Conservation (phyloP, 1,140 invertebrate genomes). For the Leptonema lineaticorne region DNA sequence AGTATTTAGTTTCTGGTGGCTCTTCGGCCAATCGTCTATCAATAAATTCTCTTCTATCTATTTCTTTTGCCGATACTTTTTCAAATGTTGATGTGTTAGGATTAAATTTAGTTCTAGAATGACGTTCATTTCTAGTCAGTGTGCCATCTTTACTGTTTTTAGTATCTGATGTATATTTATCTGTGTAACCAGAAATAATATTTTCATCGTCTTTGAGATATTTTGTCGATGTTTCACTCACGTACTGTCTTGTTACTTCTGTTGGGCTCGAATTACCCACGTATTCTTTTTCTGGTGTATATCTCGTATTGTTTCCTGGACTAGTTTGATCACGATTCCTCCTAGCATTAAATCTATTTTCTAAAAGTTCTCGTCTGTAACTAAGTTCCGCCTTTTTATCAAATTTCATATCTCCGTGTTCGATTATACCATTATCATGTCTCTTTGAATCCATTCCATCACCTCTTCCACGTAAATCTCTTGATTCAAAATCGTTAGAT, state of each 20-base stretch:
- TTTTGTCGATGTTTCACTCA: conserved; percentile 55
- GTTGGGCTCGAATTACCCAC: conserved; percentile 56
- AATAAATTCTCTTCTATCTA: conserved; percentile 58
- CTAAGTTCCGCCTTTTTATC: conserved; percentile 61
- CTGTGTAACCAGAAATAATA: conserved; percentile 43
- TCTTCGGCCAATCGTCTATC: conserved; percentile 47
- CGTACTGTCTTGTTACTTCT: conserved; percentile 56
- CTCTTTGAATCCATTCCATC: conserved; percentile 66
- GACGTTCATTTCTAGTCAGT: conserved; percentile 28
- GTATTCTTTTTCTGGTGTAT: conserved; percentile 51
- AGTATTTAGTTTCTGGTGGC: conserved; percentile 37
- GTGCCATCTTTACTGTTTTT: conserved; percentile 33
- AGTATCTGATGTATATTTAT: conserved; percentile 53
- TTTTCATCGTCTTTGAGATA: conserved; percentile 53
- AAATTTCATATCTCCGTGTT: conserved; percentile 41
- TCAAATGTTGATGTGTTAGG: conserved; percentile 43
- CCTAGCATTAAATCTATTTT: conserved; percentile 67
- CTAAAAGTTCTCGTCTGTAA: conserved; percentile 70
- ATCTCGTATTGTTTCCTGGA: conserved; percentile 49
- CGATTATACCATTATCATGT: conserved; percentile 52
- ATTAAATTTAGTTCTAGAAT: conserved; percentile 34
- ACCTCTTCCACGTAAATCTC: conserved; percentile 61
- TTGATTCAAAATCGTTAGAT: conserved; percentile 39
- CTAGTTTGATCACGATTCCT: conserved; percentile 52
- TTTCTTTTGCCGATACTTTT: conserved; percentile 54